Conservation (phyloP, 1,140 invertebrate genomes). For the Nasonia vitripennis region DNA sequence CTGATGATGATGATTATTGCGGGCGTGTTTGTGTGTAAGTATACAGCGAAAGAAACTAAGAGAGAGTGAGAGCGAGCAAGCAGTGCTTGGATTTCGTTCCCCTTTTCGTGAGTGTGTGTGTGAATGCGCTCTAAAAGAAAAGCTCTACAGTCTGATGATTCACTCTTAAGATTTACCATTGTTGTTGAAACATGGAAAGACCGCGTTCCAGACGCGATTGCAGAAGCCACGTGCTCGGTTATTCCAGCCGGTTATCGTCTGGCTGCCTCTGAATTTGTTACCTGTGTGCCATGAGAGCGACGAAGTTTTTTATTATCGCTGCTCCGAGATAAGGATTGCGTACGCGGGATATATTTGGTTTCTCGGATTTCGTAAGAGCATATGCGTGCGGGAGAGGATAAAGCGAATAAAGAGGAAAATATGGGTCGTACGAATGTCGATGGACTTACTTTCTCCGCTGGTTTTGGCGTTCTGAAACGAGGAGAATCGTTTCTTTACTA, state of each 20-base stretch:
- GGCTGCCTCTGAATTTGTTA: constrained; percentile 67
- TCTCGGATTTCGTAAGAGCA: no score
- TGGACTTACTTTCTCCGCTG: constrained; percentile 37
- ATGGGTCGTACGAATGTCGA: no score
- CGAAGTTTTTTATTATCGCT: neutral
- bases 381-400: no score
- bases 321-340: no score
- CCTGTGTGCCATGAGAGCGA: constrained; percentile 34
- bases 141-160: neutral
- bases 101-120: neutral
- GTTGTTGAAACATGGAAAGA: constrained; percentile 73
- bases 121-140: neutral
- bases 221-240: constrained; percentile 73
- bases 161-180: constrained; percentile 70
- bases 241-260: constrained; percentile 71
- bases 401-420: neutral
- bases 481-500: neutral
- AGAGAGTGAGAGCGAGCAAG: constrained; percentile 47
- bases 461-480: constrained; percentile 25
- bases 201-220: constrained; percentile 72
- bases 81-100: constrained; percentile 17
- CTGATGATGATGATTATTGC: neutral
- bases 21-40: neutral
- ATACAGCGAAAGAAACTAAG: neutral
- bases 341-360: no score